Evolutionary conservation across 1,140 invertebrate species (phyloP).

Genomic region (Daktulosphaira vitifoliae): DNA sequence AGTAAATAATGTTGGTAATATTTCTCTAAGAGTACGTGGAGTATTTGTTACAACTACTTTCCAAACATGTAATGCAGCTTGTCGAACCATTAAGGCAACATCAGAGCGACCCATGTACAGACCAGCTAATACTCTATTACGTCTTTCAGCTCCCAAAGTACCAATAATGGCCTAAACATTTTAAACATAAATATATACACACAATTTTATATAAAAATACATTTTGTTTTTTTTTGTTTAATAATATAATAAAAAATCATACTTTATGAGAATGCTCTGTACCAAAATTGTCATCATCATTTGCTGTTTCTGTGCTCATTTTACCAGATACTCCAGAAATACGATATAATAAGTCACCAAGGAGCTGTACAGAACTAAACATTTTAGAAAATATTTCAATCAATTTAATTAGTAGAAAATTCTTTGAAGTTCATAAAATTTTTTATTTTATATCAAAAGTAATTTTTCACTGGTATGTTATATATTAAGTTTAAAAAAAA

Average conservation of each 20-base stretch:
- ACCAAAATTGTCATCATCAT: constrained; percentile 98
- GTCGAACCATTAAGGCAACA: constrained; percentile 90
- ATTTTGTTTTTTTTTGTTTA: too few relatives aligned
- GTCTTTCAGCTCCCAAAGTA: constrained; percentile 74
- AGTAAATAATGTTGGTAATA: constrained; percentile 87
- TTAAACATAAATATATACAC: not conserved
- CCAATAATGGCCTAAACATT: constrained; percentile 67
- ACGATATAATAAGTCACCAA: constrained; percentile 93
- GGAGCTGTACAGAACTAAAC: constrained; percentile 83
- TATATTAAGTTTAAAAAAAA: too few relatives aligned
- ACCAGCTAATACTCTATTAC: constrained; percentile 89
- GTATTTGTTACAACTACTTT: constrained; percentile 95
- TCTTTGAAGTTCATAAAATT: not conserved
- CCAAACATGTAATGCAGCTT: constrained; percentile 96
- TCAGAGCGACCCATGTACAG: constrained; percentile 97
- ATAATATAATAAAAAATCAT: not conserved
- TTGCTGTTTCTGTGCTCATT: constrained; percentile 96
- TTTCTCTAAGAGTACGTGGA: constrained; percentile 90
- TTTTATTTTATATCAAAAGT: too few relatives aligned
- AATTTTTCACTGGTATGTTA: too few relatives aligned
- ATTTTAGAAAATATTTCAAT: constrained; percentile 31
- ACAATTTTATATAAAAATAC: not conserved
- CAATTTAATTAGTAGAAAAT: constrained; percentile 11
- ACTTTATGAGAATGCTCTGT: constrained; percentile 85
- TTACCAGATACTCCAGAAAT: constrained; percentile 97